These are phyloP conservation scores for Palythoa grandiflora DNA, from an alignment of 92 coral and sea anemone species.

Conservation along the genomic window DNA sequence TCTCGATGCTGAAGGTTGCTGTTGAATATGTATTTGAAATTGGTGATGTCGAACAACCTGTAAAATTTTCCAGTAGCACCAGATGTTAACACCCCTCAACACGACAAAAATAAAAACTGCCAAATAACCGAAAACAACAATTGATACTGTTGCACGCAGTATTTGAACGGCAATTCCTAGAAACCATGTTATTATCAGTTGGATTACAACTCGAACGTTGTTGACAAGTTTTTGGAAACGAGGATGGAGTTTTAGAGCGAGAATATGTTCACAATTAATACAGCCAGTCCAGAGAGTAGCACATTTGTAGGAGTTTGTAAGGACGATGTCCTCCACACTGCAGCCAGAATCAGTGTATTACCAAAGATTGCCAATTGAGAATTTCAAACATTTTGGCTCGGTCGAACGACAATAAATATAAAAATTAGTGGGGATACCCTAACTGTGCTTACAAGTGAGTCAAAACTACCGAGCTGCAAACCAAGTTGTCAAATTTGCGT, in stretches of 20 bases:
- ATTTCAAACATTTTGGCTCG: no score
- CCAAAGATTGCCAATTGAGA: background rate
- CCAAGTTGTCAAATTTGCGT: no score
- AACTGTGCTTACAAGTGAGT: no score
- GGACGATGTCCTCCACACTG: background rate
- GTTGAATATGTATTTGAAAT: no score
- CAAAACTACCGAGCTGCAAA: no score
- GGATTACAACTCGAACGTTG: background rate
- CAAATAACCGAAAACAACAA: background rate
- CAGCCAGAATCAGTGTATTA: background rate
- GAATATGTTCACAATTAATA: conserved; percentile 12
- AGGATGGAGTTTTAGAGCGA: background rate
- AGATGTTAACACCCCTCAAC: background rate
- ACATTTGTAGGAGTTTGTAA: conserved; percentile 1
- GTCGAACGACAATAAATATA: no score
- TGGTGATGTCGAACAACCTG: background rate
- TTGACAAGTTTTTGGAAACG: conserved; percentile 1
- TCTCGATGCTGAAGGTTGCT: no score
- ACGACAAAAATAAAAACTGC: no score
- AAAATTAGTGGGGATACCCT: no score
- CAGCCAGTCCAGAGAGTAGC: conserved; percentile 14
- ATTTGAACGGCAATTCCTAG: background rate
- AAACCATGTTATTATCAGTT: background rate
- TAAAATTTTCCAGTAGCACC: background rate
- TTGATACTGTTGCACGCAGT: background rate